These are phyloP conservation scores for Distichodus sexfasciatus DNA, from an alignment of 2,797 vertebrate species.

Conservation along the genomic window DNA sequence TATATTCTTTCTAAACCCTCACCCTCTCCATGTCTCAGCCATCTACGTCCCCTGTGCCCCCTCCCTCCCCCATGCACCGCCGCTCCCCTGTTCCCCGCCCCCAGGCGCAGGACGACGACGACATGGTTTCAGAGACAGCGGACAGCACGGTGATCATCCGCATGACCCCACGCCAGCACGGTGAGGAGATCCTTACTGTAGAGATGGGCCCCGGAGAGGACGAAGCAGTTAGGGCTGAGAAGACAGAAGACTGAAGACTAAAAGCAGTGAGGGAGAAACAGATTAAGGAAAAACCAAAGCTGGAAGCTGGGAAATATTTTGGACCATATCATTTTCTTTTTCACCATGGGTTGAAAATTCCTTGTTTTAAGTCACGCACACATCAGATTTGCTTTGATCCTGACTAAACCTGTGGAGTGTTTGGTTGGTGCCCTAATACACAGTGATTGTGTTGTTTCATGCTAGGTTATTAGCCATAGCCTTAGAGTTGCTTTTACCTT, in stretches of 20 bases:
- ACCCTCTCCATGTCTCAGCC: slow-evolving; percentile 8
- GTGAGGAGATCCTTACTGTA: slow-evolving; percentile 78
- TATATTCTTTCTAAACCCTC: neutral
- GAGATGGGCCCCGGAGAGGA: slow-evolving; percentile 56
- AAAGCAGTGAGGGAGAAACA: neutral
- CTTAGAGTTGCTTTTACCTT: neutral
- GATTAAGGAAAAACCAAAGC: neutral
- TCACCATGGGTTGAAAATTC: neutral
- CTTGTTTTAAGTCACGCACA: neutral
- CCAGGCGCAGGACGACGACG: neutral
- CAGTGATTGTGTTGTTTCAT: no score
- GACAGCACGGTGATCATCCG: slow-evolving; percentile 72
- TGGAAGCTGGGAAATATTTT: neutral
- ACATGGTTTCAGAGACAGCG: slow-evolving; percentile 58
- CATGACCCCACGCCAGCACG: slow-evolving; percentile 64
- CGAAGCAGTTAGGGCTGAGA: slow-evolving; percentile 1
- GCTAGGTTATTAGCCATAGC: no score
- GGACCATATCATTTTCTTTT: no score
- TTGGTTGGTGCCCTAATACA: neutral
- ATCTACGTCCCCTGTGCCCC: slow-evolving; percentile 51
- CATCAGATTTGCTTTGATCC: neutral
- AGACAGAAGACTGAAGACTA: slow-evolving; percentile 15
- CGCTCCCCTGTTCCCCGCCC: slow-evolving; percentile 55
- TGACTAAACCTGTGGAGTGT: neutral
- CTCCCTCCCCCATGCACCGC: slow-evolving; percentile 69